Conservation (phyloP, 1,140 invertebrate genomes). For the Lethocerus indicus region DNA sequence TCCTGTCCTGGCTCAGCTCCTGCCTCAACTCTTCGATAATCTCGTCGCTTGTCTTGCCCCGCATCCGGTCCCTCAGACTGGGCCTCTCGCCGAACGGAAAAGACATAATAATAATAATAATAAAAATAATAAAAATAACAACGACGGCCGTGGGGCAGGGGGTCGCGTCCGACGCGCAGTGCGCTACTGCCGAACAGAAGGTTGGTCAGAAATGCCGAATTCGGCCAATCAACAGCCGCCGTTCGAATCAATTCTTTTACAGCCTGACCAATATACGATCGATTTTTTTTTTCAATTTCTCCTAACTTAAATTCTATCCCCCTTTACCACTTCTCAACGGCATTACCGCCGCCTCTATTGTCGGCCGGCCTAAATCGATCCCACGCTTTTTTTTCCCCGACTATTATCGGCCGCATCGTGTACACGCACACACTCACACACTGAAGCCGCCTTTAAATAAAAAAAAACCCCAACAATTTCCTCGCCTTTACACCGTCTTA, state of each 20-base stretch:
- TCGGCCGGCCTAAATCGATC: no score
- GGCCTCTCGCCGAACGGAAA: constrained; percentile 3
- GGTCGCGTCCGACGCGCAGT: background rate
- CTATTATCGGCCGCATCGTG: no score
- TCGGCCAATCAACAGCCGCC: constrained; percentile 2
- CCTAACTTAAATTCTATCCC: no score
- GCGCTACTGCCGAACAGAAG: background rate
- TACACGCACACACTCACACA: no score
- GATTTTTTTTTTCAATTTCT: no score
- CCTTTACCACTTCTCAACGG: no score
- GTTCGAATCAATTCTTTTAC: constrained; percentile 6
- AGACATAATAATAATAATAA: background rate
- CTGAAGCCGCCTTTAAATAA: no score
- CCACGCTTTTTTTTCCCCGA: no score
- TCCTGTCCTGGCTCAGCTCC: constrained; percentile 1
- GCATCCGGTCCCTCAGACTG: constrained; percentile 2
- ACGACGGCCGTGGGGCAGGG: background rate
- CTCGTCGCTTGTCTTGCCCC: constrained; percentile 4
- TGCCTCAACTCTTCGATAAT: constrained; percentile 6
- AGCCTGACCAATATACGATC: no score
- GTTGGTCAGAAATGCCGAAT: constrained; percentile 1
- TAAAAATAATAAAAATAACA: constrained; percentile 1
- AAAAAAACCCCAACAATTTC: no score
- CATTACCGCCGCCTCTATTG: no score
- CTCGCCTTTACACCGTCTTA: no score